Base-by-base conservation (phyloP, 2,888 invertebrate genomes). In the Ectemnius continuus region DNA sequence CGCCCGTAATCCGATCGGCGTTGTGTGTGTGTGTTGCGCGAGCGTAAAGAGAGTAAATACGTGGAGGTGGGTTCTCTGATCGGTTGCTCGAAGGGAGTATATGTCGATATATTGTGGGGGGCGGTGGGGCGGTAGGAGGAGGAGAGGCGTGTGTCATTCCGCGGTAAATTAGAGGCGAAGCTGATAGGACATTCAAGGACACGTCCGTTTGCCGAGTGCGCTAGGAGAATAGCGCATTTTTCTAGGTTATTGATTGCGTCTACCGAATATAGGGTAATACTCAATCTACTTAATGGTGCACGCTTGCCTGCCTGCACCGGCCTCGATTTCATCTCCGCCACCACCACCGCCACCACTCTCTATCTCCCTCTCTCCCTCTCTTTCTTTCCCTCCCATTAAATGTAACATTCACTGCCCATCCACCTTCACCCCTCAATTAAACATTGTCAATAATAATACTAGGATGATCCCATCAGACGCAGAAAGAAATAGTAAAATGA, bases 231-330 rank as follows among this genome's bases (percentile, higher is more conserved):
- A 83, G 70, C 62, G 69, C 75, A 83, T 85, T 83, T 83, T 81
- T 82, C 81, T 77, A 75, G 70, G 69, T 73, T 87, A 87, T 87
- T 86, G 87, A 86, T 87, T 86, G 83, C 86, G 81, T 83, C 82
- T 78, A 81, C 80, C 83, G 84, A 84, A 88, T 86, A 87, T 85
- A 88, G 88, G 88, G 85, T 88, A 88, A 88, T 88, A 86, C 85
- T 87, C 87, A 88, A 88, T 88, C 86, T 86, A 81, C 81, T 87
- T 87, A 86, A 87, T 88, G 84, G 83, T 23, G 23, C 80, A 79
- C 74, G 82, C 68, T 80, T 80, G 80, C 76, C 79, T 75, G 81
- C 80, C 75, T 77, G 75, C 79, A 76, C 73, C 83, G 87, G 83
- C 86, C 87, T 87, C 87, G 83, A 86, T 87, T 85, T 86, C 85